Evolutionary conservation across 1,140 invertebrate genomes (phyloP).

Genomic region (Diabrotica undecimpunctata): DNA sequence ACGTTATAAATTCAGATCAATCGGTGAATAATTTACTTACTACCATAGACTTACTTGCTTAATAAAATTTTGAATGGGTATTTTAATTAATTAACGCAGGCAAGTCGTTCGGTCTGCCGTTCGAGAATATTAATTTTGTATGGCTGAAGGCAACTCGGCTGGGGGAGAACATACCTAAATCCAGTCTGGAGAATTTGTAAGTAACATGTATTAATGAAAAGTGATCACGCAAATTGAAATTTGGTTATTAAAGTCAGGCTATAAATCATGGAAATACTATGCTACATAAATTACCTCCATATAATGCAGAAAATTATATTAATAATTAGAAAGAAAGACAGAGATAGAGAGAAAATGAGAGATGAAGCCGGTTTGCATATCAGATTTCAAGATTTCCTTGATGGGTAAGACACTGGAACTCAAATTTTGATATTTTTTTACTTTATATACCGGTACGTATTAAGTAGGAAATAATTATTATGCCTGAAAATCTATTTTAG

Average conservation of each 20-base stretch:
- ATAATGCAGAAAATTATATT: too few species aligned
- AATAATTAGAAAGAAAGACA: too few species aligned
- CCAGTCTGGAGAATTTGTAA: neutral
- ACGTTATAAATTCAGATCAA: neutral
- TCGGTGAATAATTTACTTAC: neutral
- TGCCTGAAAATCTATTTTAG: too few species aligned
- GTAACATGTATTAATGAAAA: neutral
- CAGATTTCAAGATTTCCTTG: too few species aligned
- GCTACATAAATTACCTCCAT: too few species aligned
- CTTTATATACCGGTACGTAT: too few species aligned
- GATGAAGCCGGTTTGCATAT: too few species aligned
- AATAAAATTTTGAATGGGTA: constrained; percentile 3
- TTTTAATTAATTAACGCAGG: constrained; percentile 3
- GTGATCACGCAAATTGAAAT: neutral
- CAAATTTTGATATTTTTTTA: too few species aligned
- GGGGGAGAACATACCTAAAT: neutral
- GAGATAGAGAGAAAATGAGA: too few species aligned
- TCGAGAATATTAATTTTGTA: neutral
- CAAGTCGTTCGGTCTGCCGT: neutral
- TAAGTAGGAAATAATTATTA: too few species aligned
- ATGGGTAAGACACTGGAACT: too few species aligned
- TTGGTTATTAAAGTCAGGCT: neutral
- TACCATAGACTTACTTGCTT: neutral
- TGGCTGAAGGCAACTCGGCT: neutral
- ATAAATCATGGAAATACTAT: too few species aligned